Percentiles rank a stretch among this genome's conserved stretches.
Conservation (phyloP, 1,140 invertebrate genomes). For the Diprion similis region DNA sequence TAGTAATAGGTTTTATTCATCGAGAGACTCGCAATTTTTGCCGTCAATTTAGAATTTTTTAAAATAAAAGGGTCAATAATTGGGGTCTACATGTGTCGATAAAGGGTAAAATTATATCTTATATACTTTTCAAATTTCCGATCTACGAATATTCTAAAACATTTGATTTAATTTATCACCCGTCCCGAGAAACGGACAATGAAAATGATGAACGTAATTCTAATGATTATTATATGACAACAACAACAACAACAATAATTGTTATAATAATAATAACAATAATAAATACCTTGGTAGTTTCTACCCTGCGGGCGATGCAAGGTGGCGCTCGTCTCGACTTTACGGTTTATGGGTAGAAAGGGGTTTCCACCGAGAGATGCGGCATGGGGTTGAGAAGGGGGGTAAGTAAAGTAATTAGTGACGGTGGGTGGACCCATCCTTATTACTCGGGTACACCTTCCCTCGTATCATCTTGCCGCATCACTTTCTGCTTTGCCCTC, state of each 20-base stretch:
- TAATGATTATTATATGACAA: not conserved
- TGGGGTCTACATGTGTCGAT: no score
- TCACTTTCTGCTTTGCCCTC: slow-evolving; percentile 21
- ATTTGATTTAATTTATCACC: no score
- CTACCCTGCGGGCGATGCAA: slow-evolving; percentile 19
- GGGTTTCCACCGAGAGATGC: slow-evolving; percentile 16
- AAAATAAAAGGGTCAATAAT: slow-evolving; percentile 38
- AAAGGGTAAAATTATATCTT: no score
- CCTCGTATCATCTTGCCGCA: slow-evolving; percentile 22
- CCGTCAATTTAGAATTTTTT: no score
- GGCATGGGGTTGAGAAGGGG: slow-evolving; percentile 37
- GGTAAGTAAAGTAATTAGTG: slow-evolving; percentile 52
- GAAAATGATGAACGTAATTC: not conserved
- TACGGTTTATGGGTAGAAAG: slow-evolving; percentile 45
- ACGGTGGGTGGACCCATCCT: slow-evolving; percentile 39
- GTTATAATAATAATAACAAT: slow-evolving; percentile 12
- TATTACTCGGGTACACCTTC: slow-evolving; percentile 5
- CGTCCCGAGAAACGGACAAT: not conserved
- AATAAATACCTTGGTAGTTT: slow-evolving; percentile 13
- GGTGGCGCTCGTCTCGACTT: slow-evolving; percentile 37
- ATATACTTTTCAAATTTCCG: slow-evolving; percentile 30
- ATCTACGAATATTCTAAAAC: no score
- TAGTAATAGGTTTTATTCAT: no score
- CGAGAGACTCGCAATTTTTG: no score
- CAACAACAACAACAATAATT: not conserved